Evolutionary conservation across 2,113 vertebrate species (phyloP), one percentile per base, ranked within the genome.

Genomic region (Crypturellus undulatus): DNA sequence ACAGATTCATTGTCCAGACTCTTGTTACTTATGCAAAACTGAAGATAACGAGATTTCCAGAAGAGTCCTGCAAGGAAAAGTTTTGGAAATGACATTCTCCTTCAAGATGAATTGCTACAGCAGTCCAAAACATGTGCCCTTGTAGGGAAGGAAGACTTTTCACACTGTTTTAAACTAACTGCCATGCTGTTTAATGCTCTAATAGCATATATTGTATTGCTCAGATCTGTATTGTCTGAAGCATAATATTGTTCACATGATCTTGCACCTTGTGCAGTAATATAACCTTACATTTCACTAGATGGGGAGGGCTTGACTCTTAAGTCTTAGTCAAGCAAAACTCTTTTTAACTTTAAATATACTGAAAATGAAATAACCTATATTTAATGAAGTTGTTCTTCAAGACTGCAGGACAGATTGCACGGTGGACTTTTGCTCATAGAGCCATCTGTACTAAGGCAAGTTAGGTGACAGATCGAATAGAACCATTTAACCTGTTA

Each of bases 161-260:
- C 47, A 47, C n/a, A 14, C 32, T 70, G 54, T 67, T 32, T 79
- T 36, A 40, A 79, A 19, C 21, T 92, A 80, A 69, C 70, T 26
- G 1, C 34, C 16, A 36, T 71, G 87, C 19, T 65, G 38, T 38
- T 89, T 87, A 58, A 18, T 63, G 26, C 60, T 75, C 17, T 40
- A 78, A 83, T 83, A 81, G 21, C 54, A 47, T 42, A 8, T 3
- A 78, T 65, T 69, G 36, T 80, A 76, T 85, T 89, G 42, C 24
- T 89, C 45, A 80, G 63, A 75, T 85, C 68, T 85, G 62, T 78
- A 68, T 64, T 95, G 91, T 92, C 79, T 90, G 65, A 89, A 81
- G 52, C 47, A 47, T 20, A 64, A 15, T 8, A 15, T 76, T 93
- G 72, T 94, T 78, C 51, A 47, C 14, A 14, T n/a, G 12, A 10